Evolutionary conservation across 2,888 invertebrate genomes (phyloP).

Genomic region (Drosophila hamatofila): DNA sequence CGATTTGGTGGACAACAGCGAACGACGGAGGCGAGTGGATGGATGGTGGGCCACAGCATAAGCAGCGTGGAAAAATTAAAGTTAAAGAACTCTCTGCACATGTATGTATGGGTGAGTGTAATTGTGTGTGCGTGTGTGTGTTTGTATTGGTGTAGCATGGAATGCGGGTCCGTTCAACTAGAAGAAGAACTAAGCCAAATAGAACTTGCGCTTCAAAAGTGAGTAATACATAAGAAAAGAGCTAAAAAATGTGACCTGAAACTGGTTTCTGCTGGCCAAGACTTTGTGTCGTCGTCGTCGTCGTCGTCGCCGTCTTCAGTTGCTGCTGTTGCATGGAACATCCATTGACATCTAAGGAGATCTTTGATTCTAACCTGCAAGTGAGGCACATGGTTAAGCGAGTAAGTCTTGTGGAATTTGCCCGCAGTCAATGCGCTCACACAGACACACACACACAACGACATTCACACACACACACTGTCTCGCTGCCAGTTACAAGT

Average conservation of each 20-base stretch:
- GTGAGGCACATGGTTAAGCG: conserved; percentile 68
- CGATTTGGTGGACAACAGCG: conserved; percentile 42
- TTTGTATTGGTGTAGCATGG: conserved; percentile 53
- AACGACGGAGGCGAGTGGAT: conserved; percentile 24
- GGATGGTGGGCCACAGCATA: conserved; percentile 45
- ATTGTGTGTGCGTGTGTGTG: conserved; percentile 32
- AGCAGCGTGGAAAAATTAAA: conserved; percentile 65
- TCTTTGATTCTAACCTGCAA: conserved; percentile 65
- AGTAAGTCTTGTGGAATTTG: conserved; percentile 64
- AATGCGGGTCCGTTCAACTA: conserved; percentile 70
- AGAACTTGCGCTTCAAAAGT: conserved; percentile 64
- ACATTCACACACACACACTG: conserved; percentile 21
- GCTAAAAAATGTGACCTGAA: conserved; percentile 51
- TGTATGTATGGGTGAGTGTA: conserved; percentile 21
- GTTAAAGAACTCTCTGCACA: conserved; percentile 65
- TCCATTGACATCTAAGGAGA: conserved; percentile 69
- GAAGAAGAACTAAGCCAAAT: conserved; percentile 66
- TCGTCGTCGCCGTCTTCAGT: conserved; percentile 46
- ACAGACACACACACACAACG: conserved; percentile 1
- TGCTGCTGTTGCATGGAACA: conserved; percentile 30
- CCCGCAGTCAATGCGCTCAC: conserved; percentile 58
- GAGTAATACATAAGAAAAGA: conserved; percentile 41
- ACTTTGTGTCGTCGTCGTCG: conserved; percentile 66
- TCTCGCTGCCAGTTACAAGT: conserved; percentile 58
- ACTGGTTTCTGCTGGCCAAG: conserved; percentile 69